These are phyloP conservation scores for Drosophila ezoana DNA, from an alignment of 2,888 invertebrate genomes.

Conservation along the genomic window DNA sequence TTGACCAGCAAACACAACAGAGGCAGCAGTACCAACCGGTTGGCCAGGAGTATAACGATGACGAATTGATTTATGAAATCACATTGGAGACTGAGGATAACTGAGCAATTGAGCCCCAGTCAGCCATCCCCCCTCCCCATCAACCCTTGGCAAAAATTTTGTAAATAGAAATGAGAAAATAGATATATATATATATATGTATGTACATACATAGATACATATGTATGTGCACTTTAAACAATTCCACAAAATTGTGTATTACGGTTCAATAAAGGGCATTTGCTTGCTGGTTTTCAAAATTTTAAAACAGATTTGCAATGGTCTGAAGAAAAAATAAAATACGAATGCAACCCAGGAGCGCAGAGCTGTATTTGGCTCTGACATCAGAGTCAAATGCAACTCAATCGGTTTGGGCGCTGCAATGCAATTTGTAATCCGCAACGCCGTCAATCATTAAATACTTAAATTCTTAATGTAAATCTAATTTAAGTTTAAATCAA, in stretches of 20 bases:
- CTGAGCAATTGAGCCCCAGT: constrained; percentile 28
- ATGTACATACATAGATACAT: too few relatives aligned
- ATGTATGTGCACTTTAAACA: constrained; percentile 15
- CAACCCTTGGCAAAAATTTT: not conserved
- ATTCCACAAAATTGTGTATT: constrained; percentile 21
- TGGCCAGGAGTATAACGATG: constrained; percentile 45
- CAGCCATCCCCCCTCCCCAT: not conserved
- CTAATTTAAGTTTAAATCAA: too few relatives aligned
- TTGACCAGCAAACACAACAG: constrained; percentile 23
- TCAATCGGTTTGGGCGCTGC: constrained; percentile 11
- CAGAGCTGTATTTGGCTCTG: constrained; percentile 55
- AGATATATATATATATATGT: not conserved
- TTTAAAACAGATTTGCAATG: constrained; percentile 49
- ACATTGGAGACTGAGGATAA: constrained; percentile 70
- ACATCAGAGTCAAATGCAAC: constrained; percentile 47
- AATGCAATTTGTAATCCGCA: not conserved
- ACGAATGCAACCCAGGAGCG: constrained; percentile 64
- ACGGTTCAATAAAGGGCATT: constrained; percentile 24
- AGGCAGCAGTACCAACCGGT: constrained; percentile 30
- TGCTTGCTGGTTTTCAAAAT: constrained; percentile 13
- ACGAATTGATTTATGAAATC: constrained; percentile 71
- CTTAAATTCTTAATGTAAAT: too few relatives aligned
- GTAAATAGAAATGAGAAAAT: constrained; percentile 19
- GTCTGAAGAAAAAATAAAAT: not conserved
- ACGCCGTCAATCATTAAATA: not conserved